A percentile compares a stretch with the other conserved stretches of the same genome.
Conservation (phyloP, 2,797 vertebrate genomes). For the Apogon talboti region DNA sequence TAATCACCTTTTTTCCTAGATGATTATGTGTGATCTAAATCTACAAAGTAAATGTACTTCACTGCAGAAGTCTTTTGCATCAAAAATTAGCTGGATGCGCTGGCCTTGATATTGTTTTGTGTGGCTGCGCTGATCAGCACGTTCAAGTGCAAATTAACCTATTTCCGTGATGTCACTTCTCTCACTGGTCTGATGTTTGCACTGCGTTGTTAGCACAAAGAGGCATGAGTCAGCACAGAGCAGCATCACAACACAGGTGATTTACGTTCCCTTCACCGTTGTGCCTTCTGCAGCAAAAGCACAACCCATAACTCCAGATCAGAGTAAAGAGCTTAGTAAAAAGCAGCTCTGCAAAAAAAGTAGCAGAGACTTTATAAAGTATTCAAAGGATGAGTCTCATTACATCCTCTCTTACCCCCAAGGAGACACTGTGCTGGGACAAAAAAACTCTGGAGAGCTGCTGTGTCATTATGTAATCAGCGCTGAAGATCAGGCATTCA, state of each 20-base stretch:
- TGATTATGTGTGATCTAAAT: background rate
- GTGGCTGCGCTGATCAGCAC: background rate
- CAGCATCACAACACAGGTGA: constrained; percentile 24
- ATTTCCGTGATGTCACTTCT: constrained; percentile 6
- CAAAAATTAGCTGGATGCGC: too few relatives aligned
- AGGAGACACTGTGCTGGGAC: constrained; percentile 45
- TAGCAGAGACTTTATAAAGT: constrained; percentile 54
- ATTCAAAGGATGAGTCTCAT: constrained; percentile 58
- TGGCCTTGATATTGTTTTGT: background rate
- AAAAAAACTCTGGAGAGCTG: constrained; percentile 52
- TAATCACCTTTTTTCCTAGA: background rate
- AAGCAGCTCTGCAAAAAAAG: constrained; percentile 9
- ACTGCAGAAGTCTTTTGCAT: too few relatives aligned
- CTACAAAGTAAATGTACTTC: too few relatives aligned
- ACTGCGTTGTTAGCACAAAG: constrained; percentile 17
- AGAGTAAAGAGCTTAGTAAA: constrained; percentile 2
- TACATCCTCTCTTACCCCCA: constrained; percentile 43
- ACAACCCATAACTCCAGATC: background rate
- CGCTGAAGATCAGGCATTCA: constrained; percentile 57
- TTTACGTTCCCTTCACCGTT: constrained; percentile 17
- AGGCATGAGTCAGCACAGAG: constrained; percentile 44
- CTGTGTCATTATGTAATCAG: constrained; percentile 67
- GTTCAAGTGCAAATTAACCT: background rate
- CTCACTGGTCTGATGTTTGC: background rate
- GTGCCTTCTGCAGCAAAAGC: constrained; percentile 6